Evolutionary conservation across 2,888 invertebrate genomes (phyloP).

Genomic region (Halocaridina rubra): DNA sequence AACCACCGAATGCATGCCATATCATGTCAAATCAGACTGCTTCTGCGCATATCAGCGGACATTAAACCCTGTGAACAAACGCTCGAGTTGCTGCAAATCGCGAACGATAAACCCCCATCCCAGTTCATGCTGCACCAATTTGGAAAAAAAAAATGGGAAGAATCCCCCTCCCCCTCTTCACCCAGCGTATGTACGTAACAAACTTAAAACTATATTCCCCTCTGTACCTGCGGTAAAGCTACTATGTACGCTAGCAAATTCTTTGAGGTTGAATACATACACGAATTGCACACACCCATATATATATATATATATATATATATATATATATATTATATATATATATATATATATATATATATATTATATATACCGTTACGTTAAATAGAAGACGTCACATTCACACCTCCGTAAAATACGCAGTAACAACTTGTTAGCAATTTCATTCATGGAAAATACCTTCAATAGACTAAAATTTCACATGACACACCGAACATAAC

Average conservation of each 20-base stretch:
- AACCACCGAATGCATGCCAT: too few relatives aligned
- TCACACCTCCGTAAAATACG: too few relatives aligned
- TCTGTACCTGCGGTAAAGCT: background rate
- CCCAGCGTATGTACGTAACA: too few relatives aligned
- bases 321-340: constrained; percentile 13
- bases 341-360: background rate
- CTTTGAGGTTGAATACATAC: background rate
- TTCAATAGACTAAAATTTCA: too few relatives aligned
- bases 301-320: background rate
- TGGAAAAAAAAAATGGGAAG: constrained; percentile 58
- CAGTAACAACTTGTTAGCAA: too few relatives aligned
- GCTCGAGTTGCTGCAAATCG: constrained; percentile 30
- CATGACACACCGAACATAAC: too few relatives aligned
- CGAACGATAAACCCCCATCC: constrained; percentile 44
- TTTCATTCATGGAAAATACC: too few relatives aligned
- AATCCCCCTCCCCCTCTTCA: constrained; percentile 47
- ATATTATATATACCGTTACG: too few relatives aligned
- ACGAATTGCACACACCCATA: background rate
- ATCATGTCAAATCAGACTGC: too few relatives aligned
- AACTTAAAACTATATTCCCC: background rate
- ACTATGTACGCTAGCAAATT: background rate
- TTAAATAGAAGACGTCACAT: too few relatives aligned
- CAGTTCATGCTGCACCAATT: constrained; percentile 59
- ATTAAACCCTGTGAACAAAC: background rate
- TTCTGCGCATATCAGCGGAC: too few relatives aligned